Base-by-base conservation (phyloP, 1,140 invertebrate genomes). In the Armadillidium nasatum region DNA sequence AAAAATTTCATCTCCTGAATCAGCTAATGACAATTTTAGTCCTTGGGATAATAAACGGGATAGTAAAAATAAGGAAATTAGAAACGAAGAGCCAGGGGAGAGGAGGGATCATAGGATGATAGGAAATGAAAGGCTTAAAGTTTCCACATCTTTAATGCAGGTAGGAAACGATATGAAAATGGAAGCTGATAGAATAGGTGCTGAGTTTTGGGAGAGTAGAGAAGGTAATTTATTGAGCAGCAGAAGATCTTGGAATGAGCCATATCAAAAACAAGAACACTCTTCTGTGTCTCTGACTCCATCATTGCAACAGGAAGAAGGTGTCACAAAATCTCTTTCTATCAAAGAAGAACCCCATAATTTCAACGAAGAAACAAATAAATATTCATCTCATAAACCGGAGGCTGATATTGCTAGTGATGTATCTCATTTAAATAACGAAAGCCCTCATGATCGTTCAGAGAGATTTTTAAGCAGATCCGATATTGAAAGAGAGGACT, bases 31-130 rank as follows among this genome's bases (percentile, higher is more conserved):
- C 44, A 78, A 80, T 44, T 78, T 80, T 54, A 80, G 77, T 69
- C 79, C 79, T 4, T 80, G 79, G 79, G 79, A 80, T 60, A 15
- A 54, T 7, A 73, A 54, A 74, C 23, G 23, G 60, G 54, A 60
- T 13, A 19, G 10, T 10, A 33, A 54, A 60, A 21, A 23, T 19
- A 74, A 23, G 23, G 46, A 74, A 22, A 23, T 21, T 9, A 66
- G 73, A 74, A 66, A 7, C 19, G 72, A 70, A 73, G 66, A 50
- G 23, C 44, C 66, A 22, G 76, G 33, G 10, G 70, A 60, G 19
- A 13, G 50, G 4, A 60, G 50, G 7, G 19, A 60, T 60, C 19
- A 60, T 60, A 19, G 11, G 11, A 13, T 60, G 11, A 15, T 60
- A 60, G 50, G 19, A 60, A 60, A 60, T 60, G 50, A 60, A 7